Percentiles rank a stretch among this genome's conserved stretches.
Conservation (phyloP, 2,888 invertebrate species). For the Saturnia japonica region DNA sequence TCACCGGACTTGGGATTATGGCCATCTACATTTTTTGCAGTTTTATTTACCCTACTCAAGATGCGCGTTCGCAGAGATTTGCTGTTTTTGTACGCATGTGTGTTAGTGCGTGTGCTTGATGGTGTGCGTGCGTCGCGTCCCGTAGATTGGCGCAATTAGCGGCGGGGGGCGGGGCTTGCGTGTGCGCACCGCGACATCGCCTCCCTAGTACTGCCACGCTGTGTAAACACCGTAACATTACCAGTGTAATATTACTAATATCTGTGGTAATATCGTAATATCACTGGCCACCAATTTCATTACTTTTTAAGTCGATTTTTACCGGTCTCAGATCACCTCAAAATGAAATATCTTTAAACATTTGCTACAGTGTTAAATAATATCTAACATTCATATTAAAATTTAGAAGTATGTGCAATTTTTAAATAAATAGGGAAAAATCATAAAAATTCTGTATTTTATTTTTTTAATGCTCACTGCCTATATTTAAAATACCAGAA, state of each 20-base stretch:
- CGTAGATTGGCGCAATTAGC: constrained; percentile 81
- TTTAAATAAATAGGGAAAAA: neutral
- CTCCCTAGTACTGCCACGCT: constrained; percentile 34
- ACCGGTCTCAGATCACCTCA: neutral
- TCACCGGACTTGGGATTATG: too few species aligned
- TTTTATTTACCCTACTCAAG: neutral
- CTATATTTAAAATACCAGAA: neutral
- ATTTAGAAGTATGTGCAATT: too few species aligned
- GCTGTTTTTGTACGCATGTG: constrained; percentile 37
- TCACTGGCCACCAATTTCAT: neutral
- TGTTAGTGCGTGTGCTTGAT: constrained; percentile 49
- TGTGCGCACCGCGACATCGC: constrained; percentile 74
- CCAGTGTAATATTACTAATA: too few species aligned
- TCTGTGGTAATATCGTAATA: too few species aligned
- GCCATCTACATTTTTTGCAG: neutral
- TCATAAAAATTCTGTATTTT: neutral
- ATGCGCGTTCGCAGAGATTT: neutral
- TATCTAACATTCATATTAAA: neutral
- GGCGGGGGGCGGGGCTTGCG: constrained; percentile 72
- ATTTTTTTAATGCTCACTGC: neutral
- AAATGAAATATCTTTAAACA: neutral
- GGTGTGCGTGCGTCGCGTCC: constrained; percentile 63
- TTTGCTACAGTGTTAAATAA: neutral
- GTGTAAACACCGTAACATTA: neutral
- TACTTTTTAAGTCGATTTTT: neutral